A percentile compares a stretch with the other conserved stretches of the same genome.
Conservation (phyloP, 2,113 vertebrate genomes). For the Pangasianodon hypophthalmus region DNA sequence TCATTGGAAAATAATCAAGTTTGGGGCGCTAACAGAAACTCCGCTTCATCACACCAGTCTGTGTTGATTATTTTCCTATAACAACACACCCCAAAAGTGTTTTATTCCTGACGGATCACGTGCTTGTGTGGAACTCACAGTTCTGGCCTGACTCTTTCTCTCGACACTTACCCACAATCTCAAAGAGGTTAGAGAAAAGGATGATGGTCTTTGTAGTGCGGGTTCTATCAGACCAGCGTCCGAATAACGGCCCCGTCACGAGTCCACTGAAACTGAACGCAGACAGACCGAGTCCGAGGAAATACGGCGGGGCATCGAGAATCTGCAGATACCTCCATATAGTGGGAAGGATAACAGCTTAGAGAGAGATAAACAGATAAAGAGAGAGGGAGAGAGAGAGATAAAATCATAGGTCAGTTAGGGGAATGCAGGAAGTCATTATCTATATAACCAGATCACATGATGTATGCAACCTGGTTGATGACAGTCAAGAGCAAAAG, state of each 20-base stretch:
- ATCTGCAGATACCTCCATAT: conserved; percentile 83
- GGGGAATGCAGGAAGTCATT: neutral
- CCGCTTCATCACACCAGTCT: neutral
- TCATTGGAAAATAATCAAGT: neutral
- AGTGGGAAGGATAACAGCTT: conserved; percentile 83
- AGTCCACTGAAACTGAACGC: conserved; percentile 81
- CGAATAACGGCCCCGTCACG: conserved; percentile 77
- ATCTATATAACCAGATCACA: neutral
- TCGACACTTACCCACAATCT: conserved; percentile 76
- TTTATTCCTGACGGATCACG: neutral
- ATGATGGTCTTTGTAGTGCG: conserved; percentile 76
- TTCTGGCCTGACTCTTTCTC: neutral
- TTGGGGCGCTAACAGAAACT: neutral
- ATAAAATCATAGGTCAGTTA: neutral
- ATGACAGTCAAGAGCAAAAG: neutral
- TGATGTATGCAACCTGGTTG: neutral
- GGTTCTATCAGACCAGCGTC: conserved; percentile 78
- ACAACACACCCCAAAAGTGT: neutral
- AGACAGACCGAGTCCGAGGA: conserved; percentile 79
- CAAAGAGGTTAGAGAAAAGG: conserved; percentile 80
- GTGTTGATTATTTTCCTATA: neutral
- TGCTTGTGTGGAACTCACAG: neutral
- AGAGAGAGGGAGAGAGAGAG: neutral
- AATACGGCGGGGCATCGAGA: conserved; percentile 79
- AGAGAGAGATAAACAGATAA: neutral